Conservation (phyloP, 2,113 vertebrate species). For the Emydocephalus ijimae region DNA sequence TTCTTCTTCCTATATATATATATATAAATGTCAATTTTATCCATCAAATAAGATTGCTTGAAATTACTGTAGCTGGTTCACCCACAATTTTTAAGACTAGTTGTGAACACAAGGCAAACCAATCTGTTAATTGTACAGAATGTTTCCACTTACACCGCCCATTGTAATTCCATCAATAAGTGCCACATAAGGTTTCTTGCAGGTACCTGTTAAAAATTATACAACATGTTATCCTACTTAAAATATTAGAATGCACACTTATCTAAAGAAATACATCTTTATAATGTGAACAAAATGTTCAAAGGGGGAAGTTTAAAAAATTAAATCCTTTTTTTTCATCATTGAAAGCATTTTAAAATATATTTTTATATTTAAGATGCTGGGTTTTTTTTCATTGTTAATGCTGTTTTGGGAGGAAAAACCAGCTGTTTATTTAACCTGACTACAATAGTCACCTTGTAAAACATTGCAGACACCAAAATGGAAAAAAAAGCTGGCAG, state of each 20-base stretch:
- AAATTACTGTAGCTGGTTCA: not conserved
- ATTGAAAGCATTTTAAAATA: not conserved
- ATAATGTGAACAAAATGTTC: not conserved
- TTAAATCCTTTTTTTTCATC: not conserved
- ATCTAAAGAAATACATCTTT: not conserved
- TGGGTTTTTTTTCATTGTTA: not conserved
- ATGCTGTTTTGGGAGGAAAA: not conserved
- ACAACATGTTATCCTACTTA: conserved; percentile 8
- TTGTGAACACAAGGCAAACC: not conserved
- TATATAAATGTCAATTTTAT: not conserved
- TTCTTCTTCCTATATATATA: not conserved
- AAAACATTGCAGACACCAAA: not conserved
- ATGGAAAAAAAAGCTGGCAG: not conserved
- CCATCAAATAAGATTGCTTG: not conserved
- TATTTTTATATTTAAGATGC: not conserved
- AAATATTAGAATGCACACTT: conserved; percentile 1
- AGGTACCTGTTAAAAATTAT: conserved; percentile 71
- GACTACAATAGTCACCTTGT: not conserved
- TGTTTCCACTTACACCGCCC: conserved; percentile 87
- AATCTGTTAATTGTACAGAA: not conserved
- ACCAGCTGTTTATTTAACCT: not conserved
- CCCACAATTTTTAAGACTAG: not conserved
- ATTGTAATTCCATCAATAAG: conserved; percentile 95
- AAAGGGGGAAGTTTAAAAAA: not conserved
- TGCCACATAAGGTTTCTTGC: conserved; percentile 85